Evolutionary conservation across 2,888 invertebrate genomes (phyloP), one percentile per base, ranked within the genome.

Genomic region (Dorcus hopei): DNA sequence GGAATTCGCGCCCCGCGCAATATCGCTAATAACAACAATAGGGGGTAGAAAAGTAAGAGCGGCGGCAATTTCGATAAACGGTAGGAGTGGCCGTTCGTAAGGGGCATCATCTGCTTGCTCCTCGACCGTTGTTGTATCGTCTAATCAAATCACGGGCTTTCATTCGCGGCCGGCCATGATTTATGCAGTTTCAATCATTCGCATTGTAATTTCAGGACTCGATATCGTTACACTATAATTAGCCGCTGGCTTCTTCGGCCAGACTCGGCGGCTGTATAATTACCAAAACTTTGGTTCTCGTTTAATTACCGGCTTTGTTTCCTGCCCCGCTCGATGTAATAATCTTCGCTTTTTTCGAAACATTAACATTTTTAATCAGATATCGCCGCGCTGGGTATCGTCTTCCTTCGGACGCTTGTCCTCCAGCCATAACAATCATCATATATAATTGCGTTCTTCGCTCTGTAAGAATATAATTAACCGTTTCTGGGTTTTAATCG

Each of bases 51-150:
- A 16, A 45, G 16, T 16, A 23, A 45, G 47, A 54, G 51, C 54
- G 54, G 50, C 51, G 51, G 65, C 64, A 66, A 68, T 68, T 68
- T 65, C 63, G 61, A 65, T 68, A 68, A 68, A 68, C 62, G 64
- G 61, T 59, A 63, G 68, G 68, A 62, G 68, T 66, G 68, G 68
- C 60, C 59, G 58, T 50, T 53, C 56, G 57, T 61, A 51, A 41
- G 49, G 48, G 54, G 49, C 58, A 59, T 59, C 54, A 33, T 33
- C 26, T 33, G 26, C 26, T 33, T 54, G 51, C 51, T 51, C 54
- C 48, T 45, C 45, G 45, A 33, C 26, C 26, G 26, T 33, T 33
- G 26, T 23, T 59, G 54, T 51, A 59, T 52, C 58, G 58, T 59
- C 58, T 59, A 59, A 59, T 59, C 54, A 59, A 59, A 59, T 59